Evolutionary conservation across 2,888 invertebrate genomes (phyloP), one percentile per base, ranked within the genome.

Genomic region (Sminthurides aquaticus): DNA sequence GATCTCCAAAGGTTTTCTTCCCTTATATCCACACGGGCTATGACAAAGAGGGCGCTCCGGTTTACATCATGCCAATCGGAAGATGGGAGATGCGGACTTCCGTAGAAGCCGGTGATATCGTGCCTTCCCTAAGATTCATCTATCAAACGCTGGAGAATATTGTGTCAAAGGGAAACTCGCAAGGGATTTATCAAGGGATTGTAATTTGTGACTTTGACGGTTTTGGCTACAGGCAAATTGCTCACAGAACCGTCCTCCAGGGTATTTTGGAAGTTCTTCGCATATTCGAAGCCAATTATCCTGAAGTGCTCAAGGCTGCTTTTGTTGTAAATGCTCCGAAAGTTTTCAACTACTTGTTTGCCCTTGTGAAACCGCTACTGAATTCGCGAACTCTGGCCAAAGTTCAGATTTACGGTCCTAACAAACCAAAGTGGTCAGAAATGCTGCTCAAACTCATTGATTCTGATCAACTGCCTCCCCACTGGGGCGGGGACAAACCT

Each of bases 141-240:
- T 68, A 66, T 54, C 68, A 68, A 49, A 48, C 58, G 1, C 22
- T 68, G 52, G 68, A 68, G 24, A 63, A 49, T 22, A 3, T 68
- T 11, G 60, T 60, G 20, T 49, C 59, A 1, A 29, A 49, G 18
- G 61, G 58, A 3, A 63, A 57, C 20, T 20, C 49, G 22, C 43
- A 29, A 26, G 60, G 60, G 15, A 63, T 68, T 25, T 61, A 52
- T 49, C 65, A 68, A 49, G 63, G 66, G 28, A 56, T 65, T 26
- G 60, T 67, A 29, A 68, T 74, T 52, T 66, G 67, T 49, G 69
- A 74, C 56, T 74, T 72, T 69, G 70, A 70, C 57, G 62, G 67
- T 56, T 74, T 70, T 64, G 66, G 69, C 18, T 70, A 69, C 55
- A 43, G 67, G 8, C 74, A 74, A 66, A 69, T 71, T 11, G 64